Evolutionary conservation across 2,888 invertebrate species (phyloP).

Genomic region (Acanthosepion lycidas): DNA sequence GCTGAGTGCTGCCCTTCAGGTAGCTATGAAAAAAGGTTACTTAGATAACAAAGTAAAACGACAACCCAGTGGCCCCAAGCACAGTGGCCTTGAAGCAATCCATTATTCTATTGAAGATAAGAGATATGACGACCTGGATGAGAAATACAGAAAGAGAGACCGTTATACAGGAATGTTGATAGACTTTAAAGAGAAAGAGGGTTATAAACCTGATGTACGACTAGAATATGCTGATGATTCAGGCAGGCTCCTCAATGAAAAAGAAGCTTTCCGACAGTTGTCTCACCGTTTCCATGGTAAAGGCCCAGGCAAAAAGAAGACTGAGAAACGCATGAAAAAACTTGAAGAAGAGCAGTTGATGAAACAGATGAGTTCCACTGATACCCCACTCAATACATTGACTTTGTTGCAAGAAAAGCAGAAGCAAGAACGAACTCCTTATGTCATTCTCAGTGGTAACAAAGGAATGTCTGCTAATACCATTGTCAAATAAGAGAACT

Average conservation of each 20-base stretch:
- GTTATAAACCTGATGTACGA: conserved; percentile 93
- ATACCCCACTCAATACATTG: conserved; percentile 95
- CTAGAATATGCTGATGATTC: conserved; percentile 98
- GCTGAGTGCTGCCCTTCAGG: conserved; percentile 89
- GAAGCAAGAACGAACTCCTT: conserved; percentile 93
- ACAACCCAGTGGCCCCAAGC: conserved; percentile 81
- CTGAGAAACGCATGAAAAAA: conserved; percentile 95
- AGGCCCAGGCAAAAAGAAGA: conserved; percentile 98
- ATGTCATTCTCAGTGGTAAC: conserved; percentile 89
- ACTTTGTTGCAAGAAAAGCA: conserved; percentile 96
- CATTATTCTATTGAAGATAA: conserved; percentile 75
- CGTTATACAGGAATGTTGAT: conserved; percentile 83
- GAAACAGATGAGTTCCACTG: conserved; percentile 98
- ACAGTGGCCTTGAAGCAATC: conserved; percentile 72
- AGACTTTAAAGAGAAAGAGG: conserved; percentile 93
- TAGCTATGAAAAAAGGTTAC: conserved; percentile 95
- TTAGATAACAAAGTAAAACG: conserved; percentile 87
- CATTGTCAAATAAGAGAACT: conserved; percentile 43
- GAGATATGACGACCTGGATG: conserved; percentile 74
- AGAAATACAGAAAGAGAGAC: conserved; percentile 73
- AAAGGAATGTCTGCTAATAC: conserved; percentile 62
- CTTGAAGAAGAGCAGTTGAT: conserved; percentile 94
- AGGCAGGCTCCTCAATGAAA: conserved; percentile 91
- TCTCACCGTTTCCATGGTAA: conserved; percentile 99
- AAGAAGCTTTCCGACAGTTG: conserved; percentile 95